Percentiles rank a stretch among this genome's conserved stretches.
Evolutionary conservation across 1,140 invertebrate species (phyloP).

Genomic region (Lethocerus indicus): DNA sequence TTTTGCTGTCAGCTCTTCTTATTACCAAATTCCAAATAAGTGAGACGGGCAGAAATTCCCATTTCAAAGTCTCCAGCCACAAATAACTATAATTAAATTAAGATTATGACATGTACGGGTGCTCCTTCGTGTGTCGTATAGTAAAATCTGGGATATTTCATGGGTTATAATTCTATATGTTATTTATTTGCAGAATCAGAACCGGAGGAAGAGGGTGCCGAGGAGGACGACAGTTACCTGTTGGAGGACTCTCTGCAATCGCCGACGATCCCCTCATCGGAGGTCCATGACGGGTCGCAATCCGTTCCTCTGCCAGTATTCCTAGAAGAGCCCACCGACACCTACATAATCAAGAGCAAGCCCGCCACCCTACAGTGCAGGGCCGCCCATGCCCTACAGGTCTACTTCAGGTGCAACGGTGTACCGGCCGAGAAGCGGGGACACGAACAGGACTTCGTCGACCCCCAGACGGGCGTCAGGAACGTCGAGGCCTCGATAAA

Average conservation of each 20-base stretch:
- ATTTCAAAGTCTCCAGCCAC: too few species aligned
- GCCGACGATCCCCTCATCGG: conserved; percentile 16
- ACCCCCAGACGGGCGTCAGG: conserved; percentile 68
- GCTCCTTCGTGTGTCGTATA: too few species aligned
- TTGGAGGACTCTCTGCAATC: conserved; percentile 18
- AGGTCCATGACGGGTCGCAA: conserved; percentile 14
- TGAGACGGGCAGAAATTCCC: too few species aligned
- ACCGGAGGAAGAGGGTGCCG: conserved; percentile 10
- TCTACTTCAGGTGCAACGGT: conserved; percentile 79
- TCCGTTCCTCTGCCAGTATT: conserved; percentile 55
- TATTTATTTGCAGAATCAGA: too few species aligned
- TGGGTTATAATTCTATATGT: too few species aligned
- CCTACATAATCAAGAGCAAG: conserved; percentile 77
- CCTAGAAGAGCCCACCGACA: conserved; percentile 63
- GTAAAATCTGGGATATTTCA: too few species aligned
- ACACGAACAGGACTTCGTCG: conserved; percentile 45
- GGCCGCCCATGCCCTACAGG: conserved; percentile 65
- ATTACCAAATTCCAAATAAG: too few species aligned
- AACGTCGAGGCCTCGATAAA: conserved; percentile 74
- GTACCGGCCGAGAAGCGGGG: conserved; percentile 46
- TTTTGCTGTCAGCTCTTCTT: too few species aligned
- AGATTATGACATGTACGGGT: too few species aligned
- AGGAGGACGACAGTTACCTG: conserved; percentile 16
- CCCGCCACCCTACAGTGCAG: conserved; percentile 71
- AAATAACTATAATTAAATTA: too few species aligned